A percentile compares a stretch with the other conserved stretches of the same genome.
Conservation (phyloP, 2,797 vertebrate genomes). For the Sebastes iracundus region DNA sequence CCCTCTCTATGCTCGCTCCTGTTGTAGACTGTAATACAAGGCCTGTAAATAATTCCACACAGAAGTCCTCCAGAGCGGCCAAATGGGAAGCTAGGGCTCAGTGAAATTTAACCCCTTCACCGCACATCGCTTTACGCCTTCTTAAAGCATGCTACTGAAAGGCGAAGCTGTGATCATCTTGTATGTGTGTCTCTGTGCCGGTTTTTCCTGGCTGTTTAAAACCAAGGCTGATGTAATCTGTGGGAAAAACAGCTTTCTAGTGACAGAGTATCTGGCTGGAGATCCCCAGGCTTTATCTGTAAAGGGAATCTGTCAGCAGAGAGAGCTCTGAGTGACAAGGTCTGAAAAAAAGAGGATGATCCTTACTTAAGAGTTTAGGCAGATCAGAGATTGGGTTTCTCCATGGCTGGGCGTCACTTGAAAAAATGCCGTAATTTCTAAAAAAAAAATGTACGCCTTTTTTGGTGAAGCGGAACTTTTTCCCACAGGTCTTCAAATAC, state of each 20-base stretch:
- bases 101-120: conserved; percentile 59
- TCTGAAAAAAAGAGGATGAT: conserved; percentile 59
- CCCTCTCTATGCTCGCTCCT: conserved; percentile 5
- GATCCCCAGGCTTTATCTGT: conserved; percentile 70
- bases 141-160: conserved; percentile 20
- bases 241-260: conserved; percentile 63
- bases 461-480: neutral
- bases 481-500: neutral
- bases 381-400: conserved; percentile 49
- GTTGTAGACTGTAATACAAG: conserved; percentile 55
- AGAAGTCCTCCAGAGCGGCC: conserved; percentile 52
- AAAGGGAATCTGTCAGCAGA: conserved; percentile 66
- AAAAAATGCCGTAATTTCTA: conserved; percentile 8
- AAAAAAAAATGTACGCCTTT: neutral
- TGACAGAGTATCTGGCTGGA: conserved; percentile 63
- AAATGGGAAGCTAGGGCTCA: conserved; percentile 49
- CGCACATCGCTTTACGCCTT: conserved; percentile 10
- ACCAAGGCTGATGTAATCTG: conserved; percentile 69
- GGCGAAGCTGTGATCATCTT: conserved; percentile 36
- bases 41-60: conserved; percentile 76
- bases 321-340: conserved; percentile 55
- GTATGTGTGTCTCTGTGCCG: conserved; percentile 26
- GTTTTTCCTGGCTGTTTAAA: conserved; percentile 47
- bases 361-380: conserved; percentile 53
- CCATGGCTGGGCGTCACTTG: conserved; percentile 7